Conservation (phyloP, 1,140 invertebrate genomes). For the Notospermus geniculatus region DNA sequence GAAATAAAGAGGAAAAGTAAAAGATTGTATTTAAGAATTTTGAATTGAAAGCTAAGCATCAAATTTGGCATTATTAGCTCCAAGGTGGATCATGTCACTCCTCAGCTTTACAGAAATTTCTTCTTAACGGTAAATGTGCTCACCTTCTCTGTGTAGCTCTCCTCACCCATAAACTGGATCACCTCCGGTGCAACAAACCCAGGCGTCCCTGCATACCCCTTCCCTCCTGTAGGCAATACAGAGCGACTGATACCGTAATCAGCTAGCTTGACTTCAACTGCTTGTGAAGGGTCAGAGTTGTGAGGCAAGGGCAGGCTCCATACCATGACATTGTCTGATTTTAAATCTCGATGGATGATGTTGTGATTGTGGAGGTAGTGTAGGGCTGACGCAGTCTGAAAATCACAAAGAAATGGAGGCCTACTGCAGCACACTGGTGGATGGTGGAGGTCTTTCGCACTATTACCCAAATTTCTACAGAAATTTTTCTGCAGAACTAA, state of each 20-base stretch:
- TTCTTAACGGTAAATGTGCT: not conserved
- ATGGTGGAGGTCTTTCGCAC: too few species aligned
- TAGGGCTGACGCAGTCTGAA: constrained; percentile 82
- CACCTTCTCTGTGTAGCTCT: constrained; percentile 97
- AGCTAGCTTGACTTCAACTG: constrained; percentile 88
- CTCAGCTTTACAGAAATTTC: too few species aligned
- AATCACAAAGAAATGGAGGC: constrained; percentile 24
- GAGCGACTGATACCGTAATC: constrained; percentile 94
- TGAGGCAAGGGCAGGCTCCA: constrained; percentile 86
- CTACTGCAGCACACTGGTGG: too few species aligned
- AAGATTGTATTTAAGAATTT: too few species aligned
- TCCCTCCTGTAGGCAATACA: constrained; percentile 64
- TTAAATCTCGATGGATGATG: constrained; percentile 94
- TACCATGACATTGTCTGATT: constrained; percentile 97
- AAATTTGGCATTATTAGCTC: too few species aligned
- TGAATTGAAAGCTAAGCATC: too few species aligned
- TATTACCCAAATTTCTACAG: too few species aligned
- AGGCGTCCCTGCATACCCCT: constrained; percentile 85
- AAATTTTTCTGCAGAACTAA: too few species aligned
- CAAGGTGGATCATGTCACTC: too few species aligned
- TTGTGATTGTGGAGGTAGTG: constrained; percentile 93
- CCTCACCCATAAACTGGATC: constrained; percentile 95
- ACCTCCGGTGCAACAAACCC: constrained; percentile 99
- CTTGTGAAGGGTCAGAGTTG: constrained; percentile 45
- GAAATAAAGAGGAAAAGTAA: constrained; percentile 8